Percentiles rank a stretch among this genome's conserved stretches.
phyloP scores from a whole-genome alignment of 2,888 invertebrate species.

The Beris morrisii region DNA sequence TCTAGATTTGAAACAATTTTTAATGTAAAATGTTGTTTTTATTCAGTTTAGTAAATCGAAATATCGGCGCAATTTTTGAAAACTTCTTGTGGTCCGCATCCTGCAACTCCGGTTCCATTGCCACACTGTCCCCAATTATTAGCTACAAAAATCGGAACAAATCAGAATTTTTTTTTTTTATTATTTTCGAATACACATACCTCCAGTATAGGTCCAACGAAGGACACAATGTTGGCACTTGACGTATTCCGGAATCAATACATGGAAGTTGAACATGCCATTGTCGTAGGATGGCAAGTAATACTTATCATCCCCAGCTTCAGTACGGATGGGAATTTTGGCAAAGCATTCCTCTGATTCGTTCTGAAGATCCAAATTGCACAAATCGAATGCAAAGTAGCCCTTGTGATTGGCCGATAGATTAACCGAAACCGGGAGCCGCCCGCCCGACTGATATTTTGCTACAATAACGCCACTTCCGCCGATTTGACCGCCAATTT shows the following conservation, averaged over 20 bases:
- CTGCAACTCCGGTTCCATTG: constrained; percentile 47
- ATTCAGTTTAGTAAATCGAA: constrained; percentile 32
- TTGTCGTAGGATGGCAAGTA: constrained; percentile 40
- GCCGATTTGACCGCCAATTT: constrained; percentile 58
- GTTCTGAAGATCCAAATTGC: constrained; percentile 55
- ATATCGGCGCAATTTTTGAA: constrained; percentile 58
- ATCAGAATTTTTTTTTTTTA: no score
- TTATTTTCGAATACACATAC: constrained; percentile 44
- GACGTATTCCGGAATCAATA: constrained; percentile 55
- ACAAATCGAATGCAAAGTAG: constrained; percentile 58
- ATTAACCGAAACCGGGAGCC: constrained; percentile 48
- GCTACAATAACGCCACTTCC: constrained; percentile 57
- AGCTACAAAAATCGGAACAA: constrained; percentile 39
- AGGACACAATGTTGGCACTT: constrained; percentile 61
- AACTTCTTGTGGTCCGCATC: constrained; percentile 57
- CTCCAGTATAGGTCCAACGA: constrained; percentile 60
- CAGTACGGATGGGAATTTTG: constrained; percentile 50
- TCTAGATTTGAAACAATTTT: no score
- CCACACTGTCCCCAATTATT: constrained; percentile 56
- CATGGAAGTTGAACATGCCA: constrained; percentile 46
- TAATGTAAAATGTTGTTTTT: constrained; percentile 40
- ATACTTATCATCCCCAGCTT: constrained; percentile 46
- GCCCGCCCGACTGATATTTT: constrained; percentile 49
- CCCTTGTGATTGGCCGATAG: constrained; percentile 59
- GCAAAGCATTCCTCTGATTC: constrained; percentile 61